Conservation (phyloP, 1,140 invertebrate genomes). For the Drosophila murphyi region DNA sequence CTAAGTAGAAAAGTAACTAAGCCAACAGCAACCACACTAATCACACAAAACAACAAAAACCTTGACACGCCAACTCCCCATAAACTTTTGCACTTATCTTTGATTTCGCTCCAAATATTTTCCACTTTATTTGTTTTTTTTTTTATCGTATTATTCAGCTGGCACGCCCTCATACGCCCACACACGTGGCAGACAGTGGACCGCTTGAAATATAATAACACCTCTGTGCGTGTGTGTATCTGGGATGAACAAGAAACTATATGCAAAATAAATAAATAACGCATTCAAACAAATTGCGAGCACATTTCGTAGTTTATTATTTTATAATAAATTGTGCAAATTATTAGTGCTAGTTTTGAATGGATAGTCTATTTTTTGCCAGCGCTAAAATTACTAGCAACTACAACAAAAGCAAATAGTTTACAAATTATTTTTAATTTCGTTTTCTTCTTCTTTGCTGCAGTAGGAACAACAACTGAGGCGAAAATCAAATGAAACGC, state of each 20-base stretch:
- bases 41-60: constrained; percentile 16
- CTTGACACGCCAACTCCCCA: constrained; percentile 57
- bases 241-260: constrained; percentile 13
- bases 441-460: constrained; percentile 8
- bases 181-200: background rate
- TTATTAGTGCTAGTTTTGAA: constrained; percentile 64
- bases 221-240: background rate
- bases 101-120: constrained; percentile 12
- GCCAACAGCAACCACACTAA: background rate
- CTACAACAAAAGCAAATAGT: constrained; percentile 25
- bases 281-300: constrained; percentile 45
- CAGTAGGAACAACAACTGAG: constrained; percentile 18
- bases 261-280: constrained; percentile 63
- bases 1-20: constrained; percentile 1
- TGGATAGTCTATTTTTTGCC: constrained; percentile 66
- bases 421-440: constrained; percentile 71
- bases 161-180: background rate
- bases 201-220: background rate
- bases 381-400: constrained; percentile 17
- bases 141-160: constrained; percentile 1
- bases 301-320: constrained; percentile 57
- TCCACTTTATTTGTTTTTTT: background rate
- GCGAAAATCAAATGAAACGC: constrained; percentile 40
- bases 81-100: constrained; percentile 38
- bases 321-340: constrained; percentile 72